Evolutionary conservation across 1,140 invertebrate species (phyloP).

Genomic region (Drosophila grimshawi): DNA sequence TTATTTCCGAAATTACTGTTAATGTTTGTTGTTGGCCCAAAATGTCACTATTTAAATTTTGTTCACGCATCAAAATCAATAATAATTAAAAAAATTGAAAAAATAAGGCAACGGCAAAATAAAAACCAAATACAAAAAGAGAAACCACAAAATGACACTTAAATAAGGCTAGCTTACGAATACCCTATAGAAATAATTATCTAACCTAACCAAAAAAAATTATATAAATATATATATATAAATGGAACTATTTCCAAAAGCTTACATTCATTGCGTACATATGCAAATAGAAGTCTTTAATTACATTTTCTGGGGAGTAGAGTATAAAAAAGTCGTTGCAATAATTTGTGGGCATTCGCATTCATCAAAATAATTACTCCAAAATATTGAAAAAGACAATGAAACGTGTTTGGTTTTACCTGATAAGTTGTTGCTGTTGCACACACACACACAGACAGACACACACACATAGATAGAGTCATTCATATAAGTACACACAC

Average conservation of each 20-base stretch:
- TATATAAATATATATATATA: neutral
- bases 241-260: no score
- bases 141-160: conserved; percentile 48
- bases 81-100: conserved; percentile 55
- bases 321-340: conserved; percentile 11
- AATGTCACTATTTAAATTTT: conserved; percentile 83
- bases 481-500: conserved; percentile 60
- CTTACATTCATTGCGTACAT: no score
- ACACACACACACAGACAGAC: conserved; percentile 14
- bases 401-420: conserved; percentile 72
- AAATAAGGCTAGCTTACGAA: conserved; percentile 14
- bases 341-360: neutral
- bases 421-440: conserved; percentile 55
- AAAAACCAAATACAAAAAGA: conserved; percentile 64
- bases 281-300: no score
- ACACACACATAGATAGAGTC: conserved; percentile 18
- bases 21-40: conserved; percentile 77
- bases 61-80: conserved; percentile 79
- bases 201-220: neutral
- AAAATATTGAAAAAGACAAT: conserved; percentile 74
- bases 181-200: conserved; percentile 42
- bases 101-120: conserved; percentile 45
- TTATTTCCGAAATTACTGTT: conserved; percentile 83
- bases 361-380: conserved; percentile 70
- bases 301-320: neutral